Base-by-base conservation (phyloP, 2,113 vertebrate species). In the Cochlearius cochlearius region DNA sequence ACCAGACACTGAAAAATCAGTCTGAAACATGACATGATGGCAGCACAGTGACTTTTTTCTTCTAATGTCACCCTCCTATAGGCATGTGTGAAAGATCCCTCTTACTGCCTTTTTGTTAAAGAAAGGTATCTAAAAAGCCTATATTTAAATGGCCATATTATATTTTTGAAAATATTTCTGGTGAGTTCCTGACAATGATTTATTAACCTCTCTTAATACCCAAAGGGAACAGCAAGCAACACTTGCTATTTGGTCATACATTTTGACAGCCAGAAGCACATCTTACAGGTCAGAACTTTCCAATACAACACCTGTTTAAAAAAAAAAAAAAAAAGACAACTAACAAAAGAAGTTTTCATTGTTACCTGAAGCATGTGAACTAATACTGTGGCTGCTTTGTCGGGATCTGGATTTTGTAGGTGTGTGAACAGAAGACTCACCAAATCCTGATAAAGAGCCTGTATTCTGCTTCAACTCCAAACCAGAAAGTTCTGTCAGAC, bases 361-460 rank as follows among this genome's bases (percentile, higher is more conserved):
- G 87, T 96, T 98, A 94, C 97, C 96, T 95, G 94, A 95, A 71
- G 89, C 86, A 53, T 78, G 75, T 43, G 95, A 88, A 77, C 94
- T 96, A 26, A 95, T 91, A 76, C 97, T 98, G 73, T 91, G 96
- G 68, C 93, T 92, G 64, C 91, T 96, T 77, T 97, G 98, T 73
- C 81, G 86, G 25, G 90, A 72, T 94, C 98, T 98, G 86, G 94
- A 79, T 90, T 98, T 98, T 92, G 89, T 80, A 81, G 86, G 94
- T 38, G 67, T 92, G 68, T 97, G 97, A 86, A 96, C 18, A 87
- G 95, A 96, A 88, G 94, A 49, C 38, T 98, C 97, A 4, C 93
- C 97, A 88, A 97, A 96, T 68, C 97, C 94, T 63, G 97, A 92
- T 58, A 97, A 73, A 84, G 97, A 93, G 62, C 94, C 94, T 47